Conservation (phyloP, 2,888 invertebrate species). For the Oligia strigilis region DNA sequence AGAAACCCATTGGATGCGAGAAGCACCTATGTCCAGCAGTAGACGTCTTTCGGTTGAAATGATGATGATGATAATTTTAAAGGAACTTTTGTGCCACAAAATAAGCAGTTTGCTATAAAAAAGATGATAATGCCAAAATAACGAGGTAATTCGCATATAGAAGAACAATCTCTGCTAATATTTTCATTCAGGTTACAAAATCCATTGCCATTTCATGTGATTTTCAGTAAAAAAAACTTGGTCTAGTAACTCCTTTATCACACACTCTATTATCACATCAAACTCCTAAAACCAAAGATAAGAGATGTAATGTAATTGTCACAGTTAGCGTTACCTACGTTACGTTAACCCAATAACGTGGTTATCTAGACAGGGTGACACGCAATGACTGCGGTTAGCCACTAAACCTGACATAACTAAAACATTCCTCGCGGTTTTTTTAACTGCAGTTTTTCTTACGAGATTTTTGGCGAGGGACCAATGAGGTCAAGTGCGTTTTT, state of each 20-base stretch:
- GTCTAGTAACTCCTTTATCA: background rate
- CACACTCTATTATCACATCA: background rate
- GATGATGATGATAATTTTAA: no score
- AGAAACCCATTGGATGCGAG: no score
- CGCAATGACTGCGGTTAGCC: conserved; percentile 66
- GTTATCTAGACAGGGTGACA: conserved; percentile 51
- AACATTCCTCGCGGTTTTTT: conserved; percentile 45
- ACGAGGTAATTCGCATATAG: background rate
- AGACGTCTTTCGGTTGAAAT: no score
- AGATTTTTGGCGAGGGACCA: conserved; percentile 36
- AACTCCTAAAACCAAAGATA: conserved; percentile 5
- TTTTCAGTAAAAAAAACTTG: background rate
- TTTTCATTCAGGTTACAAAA: background rate
- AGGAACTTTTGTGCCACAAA: background rate
- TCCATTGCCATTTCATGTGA: background rate
- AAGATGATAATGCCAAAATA: background rate
- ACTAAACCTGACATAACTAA: conserved; percentile 66
- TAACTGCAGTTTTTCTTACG: conserved; percentile 41
- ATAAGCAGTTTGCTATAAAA: background rate
- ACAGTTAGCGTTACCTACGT: conserved; percentile 17
- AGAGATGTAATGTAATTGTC: conserved; percentile 26
- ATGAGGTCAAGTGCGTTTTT: conserved; percentile 59
- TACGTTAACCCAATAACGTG: conserved; percentile 55
- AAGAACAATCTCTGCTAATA: background rate
- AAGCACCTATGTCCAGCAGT: no score